Percentiles rank a stretch among this genome's conserved stretches.
Conservation (phyloP, 1,140 invertebrate genomes). For the Pygmarrhopalites habei region DNA sequence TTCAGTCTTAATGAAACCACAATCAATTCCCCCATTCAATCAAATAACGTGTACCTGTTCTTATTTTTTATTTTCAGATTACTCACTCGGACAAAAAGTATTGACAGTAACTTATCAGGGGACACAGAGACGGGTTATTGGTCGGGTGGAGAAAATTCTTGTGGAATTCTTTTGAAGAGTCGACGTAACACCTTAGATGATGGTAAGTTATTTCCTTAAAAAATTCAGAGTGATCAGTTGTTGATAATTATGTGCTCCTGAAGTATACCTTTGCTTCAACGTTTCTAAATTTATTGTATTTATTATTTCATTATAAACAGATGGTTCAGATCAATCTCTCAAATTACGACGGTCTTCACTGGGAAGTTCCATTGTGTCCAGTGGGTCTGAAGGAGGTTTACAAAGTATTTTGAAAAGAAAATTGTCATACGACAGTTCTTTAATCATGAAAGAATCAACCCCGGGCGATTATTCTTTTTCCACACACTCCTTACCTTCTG, state of each 20-base stretch:
- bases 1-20: not conserved
- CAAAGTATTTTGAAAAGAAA: slow-evolving; percentile 35
- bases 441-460: slow-evolving; percentile 17
- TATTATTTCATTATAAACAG: not conserved
- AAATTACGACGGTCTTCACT: slow-evolving; percentile 41
- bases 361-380: slow-evolving; percentile 21
- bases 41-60: no score
- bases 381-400: slow-evolving; percentile 20
- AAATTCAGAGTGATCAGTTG: no score
- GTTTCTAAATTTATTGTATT: no score
- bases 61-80: no score
- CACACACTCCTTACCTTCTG: slow-evolving; percentile 19
- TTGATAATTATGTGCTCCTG: no score
- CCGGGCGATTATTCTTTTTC: slow-evolving; percentile 27
- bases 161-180: slow-evolving; percentile 16
- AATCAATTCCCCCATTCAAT: not conserved
- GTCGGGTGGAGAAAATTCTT: slow-evolving; percentile 19
- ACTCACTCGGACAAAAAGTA: slow-evolving; percentile 27
- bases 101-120: slow-evolving; percentile 30
- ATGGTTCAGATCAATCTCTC: slow-evolving; percentile 23
- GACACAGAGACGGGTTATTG: slow-evolving; percentile 35
- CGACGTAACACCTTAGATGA: not conserved
- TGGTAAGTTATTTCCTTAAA: no score
- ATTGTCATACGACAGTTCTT: slow-evolving; percentile 29
- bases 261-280: no score